Percentiles rank a stretch among this genome's conserved stretches.
phyloP scores from a whole-genome alignment of 2,113 vertebrate genomes.

The Cnemophilus loriae region DNA sequence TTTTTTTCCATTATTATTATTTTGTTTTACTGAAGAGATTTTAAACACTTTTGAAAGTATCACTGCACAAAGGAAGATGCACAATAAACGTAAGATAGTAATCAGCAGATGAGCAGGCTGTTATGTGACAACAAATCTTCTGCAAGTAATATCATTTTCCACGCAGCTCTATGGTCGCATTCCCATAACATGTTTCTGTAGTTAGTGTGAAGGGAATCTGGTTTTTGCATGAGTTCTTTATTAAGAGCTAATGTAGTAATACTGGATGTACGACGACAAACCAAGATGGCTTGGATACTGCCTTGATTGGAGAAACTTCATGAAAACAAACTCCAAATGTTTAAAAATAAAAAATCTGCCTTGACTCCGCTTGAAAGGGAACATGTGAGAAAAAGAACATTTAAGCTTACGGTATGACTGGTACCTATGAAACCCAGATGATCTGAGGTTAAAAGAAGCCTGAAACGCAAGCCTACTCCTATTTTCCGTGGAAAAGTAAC shows the following conservation, averaged over 20 bases:
- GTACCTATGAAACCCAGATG: constrained; percentile 53
- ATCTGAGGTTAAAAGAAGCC: constrained; percentile 15
- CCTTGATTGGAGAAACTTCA: constrained; percentile 75
- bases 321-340: constrained; percentile 78
- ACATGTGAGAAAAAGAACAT: constrained; percentile 6
- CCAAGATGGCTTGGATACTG: constrained; percentile 71
- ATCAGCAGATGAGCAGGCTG: constrained; percentile 17
- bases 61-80: neutral
- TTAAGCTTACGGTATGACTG: neutral
- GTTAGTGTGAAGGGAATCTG: constrained; percentile 65
- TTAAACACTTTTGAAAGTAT: constrained; percentile 29
- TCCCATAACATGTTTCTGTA: constrained; percentile 51
- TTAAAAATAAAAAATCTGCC: constrained; percentile 69
- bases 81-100: neutral
- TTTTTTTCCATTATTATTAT: neutral
- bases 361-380: constrained; percentile 18
- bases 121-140: constrained; percentile 51
- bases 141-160: constrained; percentile 58
- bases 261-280: constrained; percentile 62
- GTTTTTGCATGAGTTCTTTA: constrained; percentile 67
- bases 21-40: constrained; percentile 3
- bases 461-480: constrained; percentile 34
- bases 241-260: constrained; percentile 68
- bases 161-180: constrained; percentile 43
- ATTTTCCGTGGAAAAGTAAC: constrained; percentile 31